phyloP scores from a whole-genome alignment of 2,888 invertebrate genomes.

The Strigamia maritima region DNA sequence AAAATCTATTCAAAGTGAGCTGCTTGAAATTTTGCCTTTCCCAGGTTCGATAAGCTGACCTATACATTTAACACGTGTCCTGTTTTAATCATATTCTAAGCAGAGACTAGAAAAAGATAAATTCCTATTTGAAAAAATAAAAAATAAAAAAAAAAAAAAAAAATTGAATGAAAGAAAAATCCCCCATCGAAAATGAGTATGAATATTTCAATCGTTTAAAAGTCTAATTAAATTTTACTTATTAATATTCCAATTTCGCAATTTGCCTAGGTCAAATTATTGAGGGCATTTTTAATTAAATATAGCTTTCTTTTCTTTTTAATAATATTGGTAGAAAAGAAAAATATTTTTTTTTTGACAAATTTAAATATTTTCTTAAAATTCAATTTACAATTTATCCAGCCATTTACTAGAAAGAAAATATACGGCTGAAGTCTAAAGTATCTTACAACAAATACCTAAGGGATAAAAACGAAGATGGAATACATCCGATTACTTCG shows the following conservation, averaged over 20 bases:
- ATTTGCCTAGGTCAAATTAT: conserved; percentile 6
- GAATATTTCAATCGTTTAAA: conserved; percentile 21
- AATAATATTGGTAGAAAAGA: not conserved
- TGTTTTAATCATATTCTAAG: not conserved
- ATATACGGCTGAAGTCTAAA: not conserved
- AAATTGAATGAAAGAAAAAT: not conserved
- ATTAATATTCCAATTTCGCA: conserved; percentile 23
- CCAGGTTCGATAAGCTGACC: not conserved
- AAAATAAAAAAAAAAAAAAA: not conserved
- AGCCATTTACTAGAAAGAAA: conserved; percentile 8
- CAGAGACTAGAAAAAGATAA: not conserved
- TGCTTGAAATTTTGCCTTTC: not conserved
- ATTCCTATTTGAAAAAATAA: not conserved
- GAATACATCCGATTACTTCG: conserved; percentile 31
- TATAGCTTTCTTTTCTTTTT: not conserved
- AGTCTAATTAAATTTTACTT: conserved; percentile 30
- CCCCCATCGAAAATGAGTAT: not conserved
- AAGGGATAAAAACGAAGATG: conserved; percentile 3
- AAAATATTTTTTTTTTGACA: not conserved
- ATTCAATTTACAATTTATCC: conserved; percentile 14
- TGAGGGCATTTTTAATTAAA: conserved; percentile 25
- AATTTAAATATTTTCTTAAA: no score
- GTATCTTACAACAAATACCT: conserved; percentile 21
- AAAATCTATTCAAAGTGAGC: not conserved
- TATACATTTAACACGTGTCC: not conserved